A percentile compares a stretch with the other conserved stretches of the same genome.
phyloP scores from a whole-genome alignment of 2,888 invertebrate genomes.

The Cremastobaeus sp. region DNA sequence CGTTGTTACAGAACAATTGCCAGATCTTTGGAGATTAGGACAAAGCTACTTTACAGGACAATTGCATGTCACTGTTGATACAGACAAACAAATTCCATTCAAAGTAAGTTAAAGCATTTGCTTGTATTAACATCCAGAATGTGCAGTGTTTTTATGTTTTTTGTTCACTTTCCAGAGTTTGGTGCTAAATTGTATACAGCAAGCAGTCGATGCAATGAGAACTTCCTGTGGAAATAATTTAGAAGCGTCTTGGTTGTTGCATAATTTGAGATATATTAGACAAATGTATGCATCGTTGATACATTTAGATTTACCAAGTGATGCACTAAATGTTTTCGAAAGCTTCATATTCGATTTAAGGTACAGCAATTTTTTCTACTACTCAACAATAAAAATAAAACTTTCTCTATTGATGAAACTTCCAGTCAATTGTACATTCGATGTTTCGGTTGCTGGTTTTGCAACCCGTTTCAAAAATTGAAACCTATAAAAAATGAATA shows the following conservation, averaged over 20 bases:
- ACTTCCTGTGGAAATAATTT: slow-evolving; percentile 72
- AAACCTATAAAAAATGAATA: no score
- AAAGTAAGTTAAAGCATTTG: slow-evolving; percentile 80
- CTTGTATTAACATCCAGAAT: no score
- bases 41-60: slow-evolving; percentile 96
- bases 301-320: slow-evolving; percentile 91
- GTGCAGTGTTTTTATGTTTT: no score
- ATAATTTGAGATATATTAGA: slow-evolving; percentile 88
- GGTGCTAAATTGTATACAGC: slow-evolving; percentile 78
- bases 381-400: background rate
- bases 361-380: slow-evolving; percentile 62
- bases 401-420: no score
- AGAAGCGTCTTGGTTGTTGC: slow-evolving; percentile 84
- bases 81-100: slow-evolving; percentile 86
- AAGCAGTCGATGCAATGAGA: slow-evolving; percentile 79
- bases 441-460: no score
- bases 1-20: slow-evolving; percentile 86
- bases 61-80: slow-evolving; percentile 85
- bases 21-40: slow-evolving; percentile 97
- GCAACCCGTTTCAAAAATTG: no score
- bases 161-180: slow-evolving; percentile 66
- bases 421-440: background rate
- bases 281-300: slow-evolving; percentile 90
- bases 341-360: slow-evolving; percentile 92
- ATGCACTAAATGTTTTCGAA: slow-evolving; percentile 91